Evolutionary conservation across 2,797 vertebrate species (phyloP), one percentile per base, ranked within the genome.

Genomic region (Micromesistius poutassou): DNA sequence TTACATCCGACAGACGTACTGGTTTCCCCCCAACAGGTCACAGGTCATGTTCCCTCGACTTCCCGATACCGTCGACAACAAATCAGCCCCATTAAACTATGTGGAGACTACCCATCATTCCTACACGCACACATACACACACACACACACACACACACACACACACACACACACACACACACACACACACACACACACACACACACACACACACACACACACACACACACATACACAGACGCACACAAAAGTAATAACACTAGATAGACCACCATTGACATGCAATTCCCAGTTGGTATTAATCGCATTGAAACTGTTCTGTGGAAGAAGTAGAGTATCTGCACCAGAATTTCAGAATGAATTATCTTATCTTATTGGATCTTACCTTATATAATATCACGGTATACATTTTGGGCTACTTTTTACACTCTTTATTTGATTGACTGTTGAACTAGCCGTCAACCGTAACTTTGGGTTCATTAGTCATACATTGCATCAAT

Each of bases 1-100:
- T 78, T 79, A 62, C 71, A 31, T 79, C 76, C 80, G 88, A 85
- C 86, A 91, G 75, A 73, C 72, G 83, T 80, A 74, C n/a, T n/a
- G n/a, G n/a, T n/a, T n/a, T n/a, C n/a, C n/a, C n/a, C n/a, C n/a
- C n/a, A n/a, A n/a, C n/a, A n/a, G n/a, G n/a, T n/a, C n/a, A n/a
- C n/a, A n/a, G n/a, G n/a, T n/a, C 13, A 76, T 73, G 74, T 79
- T 72, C 30, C 78, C 80, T 83, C 70, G 71, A 50, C 66, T 55
- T 36, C 38, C 36, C 50, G 70, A 38, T n/a, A 71, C 71, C 75
- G 33, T 4, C 33, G 22, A 62, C n/a, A 19, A 6, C 55, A 62
- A n/a, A 62, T 42, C 40, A 42, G 40, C 40, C 40, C 1, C 40
- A 42, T 13, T 42, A 42, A 42, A 42, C 40, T 42, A 12, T 42